Evolutionary conservation across 2,113 vertebrate genomes (phyloP).

Genomic region (Solea solea): DNA sequence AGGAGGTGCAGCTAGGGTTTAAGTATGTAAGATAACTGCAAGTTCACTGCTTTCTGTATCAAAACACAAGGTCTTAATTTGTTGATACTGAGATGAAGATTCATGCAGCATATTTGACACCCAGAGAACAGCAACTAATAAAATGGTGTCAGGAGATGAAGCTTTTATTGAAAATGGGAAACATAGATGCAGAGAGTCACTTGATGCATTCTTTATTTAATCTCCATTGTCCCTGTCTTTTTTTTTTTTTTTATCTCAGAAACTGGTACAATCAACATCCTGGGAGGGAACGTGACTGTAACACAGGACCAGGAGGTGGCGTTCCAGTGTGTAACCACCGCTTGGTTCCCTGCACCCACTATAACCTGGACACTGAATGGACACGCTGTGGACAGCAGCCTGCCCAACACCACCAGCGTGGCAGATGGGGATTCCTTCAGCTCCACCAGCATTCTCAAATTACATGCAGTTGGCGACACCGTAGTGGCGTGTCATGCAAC

Average conservation of each 20-base stretch:
- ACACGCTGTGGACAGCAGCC: slow-evolving; percentile 38
- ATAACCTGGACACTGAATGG: slow-evolving; percentile 84
- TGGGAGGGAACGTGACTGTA: slow-evolving; percentile 70
- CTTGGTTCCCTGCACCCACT: slow-evolving; percentile 83
- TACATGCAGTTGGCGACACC: slow-evolving; percentile 71
- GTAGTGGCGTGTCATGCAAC: slow-evolving; percentile 83
- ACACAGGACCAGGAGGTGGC: slow-evolving; percentile 74
- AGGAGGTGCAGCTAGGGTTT: no score
- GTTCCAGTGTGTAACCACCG: slow-evolving; percentile 80
- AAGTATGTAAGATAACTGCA: no score
- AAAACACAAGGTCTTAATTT: no score
- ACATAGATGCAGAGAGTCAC: no score
- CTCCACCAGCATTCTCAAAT: slow-evolving; percentile 78
- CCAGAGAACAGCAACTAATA: no score
- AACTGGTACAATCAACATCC: slow-evolving; percentile 82
- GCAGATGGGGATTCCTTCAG: slow-evolving; percentile 57
- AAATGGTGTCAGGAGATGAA: no score
- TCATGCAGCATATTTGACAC: no score
- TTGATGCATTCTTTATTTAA: not conserved
- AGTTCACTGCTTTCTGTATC: no score
- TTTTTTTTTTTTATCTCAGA: slow-evolving; percentile 70
- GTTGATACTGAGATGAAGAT: no score
- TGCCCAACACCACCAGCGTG: slow-evolving; percentile 71
- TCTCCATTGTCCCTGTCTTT: not conserved
- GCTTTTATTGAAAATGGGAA: no score